Evolutionary conservation across 2,797 vertebrate genomes (phyloP).

Genomic region (Buceros bicornis): DNA sequence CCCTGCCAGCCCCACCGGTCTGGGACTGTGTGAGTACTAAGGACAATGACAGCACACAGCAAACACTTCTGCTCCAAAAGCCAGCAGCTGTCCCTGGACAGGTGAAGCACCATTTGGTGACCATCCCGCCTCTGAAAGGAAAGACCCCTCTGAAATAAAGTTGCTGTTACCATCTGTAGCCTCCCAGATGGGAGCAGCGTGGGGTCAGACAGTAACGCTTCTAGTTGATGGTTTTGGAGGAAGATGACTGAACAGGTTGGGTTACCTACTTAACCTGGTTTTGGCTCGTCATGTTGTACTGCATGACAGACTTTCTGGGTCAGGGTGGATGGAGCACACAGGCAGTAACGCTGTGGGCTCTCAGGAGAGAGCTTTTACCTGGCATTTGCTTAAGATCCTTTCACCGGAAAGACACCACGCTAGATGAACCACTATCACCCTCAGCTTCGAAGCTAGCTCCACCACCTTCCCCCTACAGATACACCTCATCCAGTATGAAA

Average conservation of each 20-base stretch:
- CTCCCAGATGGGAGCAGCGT: neutral
- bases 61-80: neutral
- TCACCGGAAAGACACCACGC: neutral
- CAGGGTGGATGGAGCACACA: neutral
- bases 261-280: constrained; percentile 11
- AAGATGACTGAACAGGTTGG: neutral
- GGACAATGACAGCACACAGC: neutral
- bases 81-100: neutral
- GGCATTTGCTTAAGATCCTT: neutral
- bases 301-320: constrained; percentile 48
- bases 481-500: neutral
- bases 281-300: neutral
- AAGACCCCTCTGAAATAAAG: neutral
- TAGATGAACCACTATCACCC: neutral
- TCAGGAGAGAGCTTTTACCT: neutral
- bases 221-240: neutral
- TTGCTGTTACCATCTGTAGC: neutral
- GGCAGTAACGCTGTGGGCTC: neutral
- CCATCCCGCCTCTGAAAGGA: neutral
- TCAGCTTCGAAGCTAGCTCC: neutral
- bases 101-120: neutral
- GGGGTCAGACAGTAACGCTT: neutral
- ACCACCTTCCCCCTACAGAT: neutral
- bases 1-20: too few species aligned
- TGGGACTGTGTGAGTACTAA: too few species aligned